These are phyloP conservation scores for Paratrypauchen microcephalus DNA, from an alignment of 2,797 vertebrate genomes.

Conservation along the genomic window DNA sequence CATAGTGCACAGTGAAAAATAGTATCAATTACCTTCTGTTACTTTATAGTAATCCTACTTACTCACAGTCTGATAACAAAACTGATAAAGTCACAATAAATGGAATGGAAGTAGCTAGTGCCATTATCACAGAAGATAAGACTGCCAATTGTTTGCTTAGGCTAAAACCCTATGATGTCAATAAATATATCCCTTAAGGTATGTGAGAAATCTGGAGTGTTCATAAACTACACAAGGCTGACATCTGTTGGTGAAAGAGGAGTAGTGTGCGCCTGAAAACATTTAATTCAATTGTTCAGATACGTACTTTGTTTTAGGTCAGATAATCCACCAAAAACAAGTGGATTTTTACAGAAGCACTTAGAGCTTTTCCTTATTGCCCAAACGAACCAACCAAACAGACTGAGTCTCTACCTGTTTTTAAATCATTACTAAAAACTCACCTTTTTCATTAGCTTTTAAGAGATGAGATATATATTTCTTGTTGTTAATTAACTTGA, in stretches of 20 bases:
- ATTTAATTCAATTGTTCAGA: not conserved
- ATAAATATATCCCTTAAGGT: not conserved
- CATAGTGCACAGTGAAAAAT: no score
- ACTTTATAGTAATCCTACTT: no score
- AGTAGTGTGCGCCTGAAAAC: not conserved
- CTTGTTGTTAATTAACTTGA: no score
- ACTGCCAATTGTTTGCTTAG: constrained; percentile 10
- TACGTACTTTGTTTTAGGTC: not conserved
- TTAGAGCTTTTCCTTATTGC: not conserved
- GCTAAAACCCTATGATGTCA: constrained; percentile 18
- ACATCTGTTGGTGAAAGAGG: constrained; percentile 17
- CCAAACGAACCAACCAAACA: no score
- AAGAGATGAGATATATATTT: no score
- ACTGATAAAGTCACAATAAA: not conserved
- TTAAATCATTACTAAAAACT: no score
- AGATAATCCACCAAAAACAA: not conserved
- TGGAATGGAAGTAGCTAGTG: not conserved
- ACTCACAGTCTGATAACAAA: no score
- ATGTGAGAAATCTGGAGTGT: no score
- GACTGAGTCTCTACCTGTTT: no score
- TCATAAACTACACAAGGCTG: not conserved
- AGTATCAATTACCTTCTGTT: no score
- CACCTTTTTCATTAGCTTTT: no score
- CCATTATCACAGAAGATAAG: not conserved
- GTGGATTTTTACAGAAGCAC: not conserved